Evolutionary conservation across 2,797 vertebrate genomes (phyloP).

Genomic region (Eulemur rubriventer): DNA sequence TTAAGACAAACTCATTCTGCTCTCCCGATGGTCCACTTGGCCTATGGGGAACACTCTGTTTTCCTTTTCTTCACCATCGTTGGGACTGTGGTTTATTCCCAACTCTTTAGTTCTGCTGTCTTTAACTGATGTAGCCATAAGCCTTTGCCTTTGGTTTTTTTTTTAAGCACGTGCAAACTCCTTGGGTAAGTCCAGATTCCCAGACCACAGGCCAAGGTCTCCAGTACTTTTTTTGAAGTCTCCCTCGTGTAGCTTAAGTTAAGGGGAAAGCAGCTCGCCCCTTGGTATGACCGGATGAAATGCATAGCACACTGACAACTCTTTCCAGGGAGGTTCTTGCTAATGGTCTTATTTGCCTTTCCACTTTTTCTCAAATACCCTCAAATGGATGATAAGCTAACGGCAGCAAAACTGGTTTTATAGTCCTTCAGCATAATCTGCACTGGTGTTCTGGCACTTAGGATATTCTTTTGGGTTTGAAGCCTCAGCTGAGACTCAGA

Average conservation of each 20-base stretch:
- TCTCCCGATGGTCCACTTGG: background rate
- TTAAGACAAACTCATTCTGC: background rate
- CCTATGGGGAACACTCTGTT: background rate
- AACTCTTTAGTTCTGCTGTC: background rate
- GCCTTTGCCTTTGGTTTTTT: background rate
- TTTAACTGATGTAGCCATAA: constrained; percentile 7
- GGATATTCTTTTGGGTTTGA: background rate
- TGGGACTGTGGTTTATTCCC: background rate
- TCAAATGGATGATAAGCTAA: background rate
- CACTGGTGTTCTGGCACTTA: background rate
- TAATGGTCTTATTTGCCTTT: background rate
- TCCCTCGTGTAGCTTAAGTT: background rate
- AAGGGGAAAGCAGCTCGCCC: background rate
- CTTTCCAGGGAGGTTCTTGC: background rate
- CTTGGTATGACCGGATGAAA: background rate
- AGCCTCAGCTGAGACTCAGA: background rate
- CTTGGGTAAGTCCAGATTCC: background rate
- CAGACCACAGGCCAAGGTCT: background rate
- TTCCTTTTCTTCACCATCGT: background rate
- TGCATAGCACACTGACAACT: background rate
- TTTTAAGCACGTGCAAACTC: background rate
- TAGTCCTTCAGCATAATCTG: background rate
- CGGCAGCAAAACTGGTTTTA: background rate
- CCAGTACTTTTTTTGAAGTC: background rate
- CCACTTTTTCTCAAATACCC: background rate